Conservation (phyloP, 1,140 invertebrate genomes). For the Aphaenogaster rudis region DNA sequence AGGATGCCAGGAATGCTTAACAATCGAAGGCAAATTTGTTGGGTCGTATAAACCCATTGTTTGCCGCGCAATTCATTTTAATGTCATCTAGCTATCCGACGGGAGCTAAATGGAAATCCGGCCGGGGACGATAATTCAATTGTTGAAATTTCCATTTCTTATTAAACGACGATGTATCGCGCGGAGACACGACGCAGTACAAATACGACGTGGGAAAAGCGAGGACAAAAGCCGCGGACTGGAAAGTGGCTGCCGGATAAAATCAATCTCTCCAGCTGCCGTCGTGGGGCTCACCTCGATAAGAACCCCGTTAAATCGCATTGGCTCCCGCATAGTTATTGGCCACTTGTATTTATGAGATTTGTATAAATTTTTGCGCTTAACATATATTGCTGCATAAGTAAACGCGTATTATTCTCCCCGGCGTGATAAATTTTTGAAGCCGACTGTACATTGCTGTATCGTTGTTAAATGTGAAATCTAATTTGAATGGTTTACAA, state of each 20-base stretch:
- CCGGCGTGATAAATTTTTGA: not conserved
- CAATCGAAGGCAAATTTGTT: slow-evolving; percentile 51
- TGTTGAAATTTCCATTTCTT: slow-evolving; percentile 56
- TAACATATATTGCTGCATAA: not conserved
- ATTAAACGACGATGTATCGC: slow-evolving; percentile 51
- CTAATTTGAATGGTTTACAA: slow-evolving; percentile 3
- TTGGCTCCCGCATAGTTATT: slow-evolving; percentile 42
- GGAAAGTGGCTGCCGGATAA: slow-evolving; percentile 44
- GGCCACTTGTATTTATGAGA: slow-evolving; percentile 36
- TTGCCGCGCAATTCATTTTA: slow-evolving; percentile 54
- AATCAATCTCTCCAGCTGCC: slow-evolving; percentile 53
- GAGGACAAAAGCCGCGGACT: slow-evolving; percentile 17
- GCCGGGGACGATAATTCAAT: slow-evolving; percentile 43
- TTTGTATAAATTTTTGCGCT: slow-evolving; percentile 16
- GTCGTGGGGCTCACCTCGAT: slow-evolving; percentile 24
- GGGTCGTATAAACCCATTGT: slow-evolving; percentile 25
- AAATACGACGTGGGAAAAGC: slow-evolving; percentile 39
- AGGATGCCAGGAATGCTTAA: slow-evolving; percentile 41
- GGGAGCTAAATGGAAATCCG: slow-evolving; percentile 38
- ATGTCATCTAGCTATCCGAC: slow-evolving; percentile 36
- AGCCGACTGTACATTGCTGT: not conserved
- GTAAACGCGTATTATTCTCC: not conserved
- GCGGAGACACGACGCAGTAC: not conserved
- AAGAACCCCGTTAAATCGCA: slow-evolving; percentile 35
- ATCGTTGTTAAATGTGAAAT: not conserved